A percentile compares a stretch with the other conserved stretches of the same genome.
phyloP scores from a whole-genome alignment of 2,797 vertebrate species.

The Cryptoprocta ferox region DNA sequence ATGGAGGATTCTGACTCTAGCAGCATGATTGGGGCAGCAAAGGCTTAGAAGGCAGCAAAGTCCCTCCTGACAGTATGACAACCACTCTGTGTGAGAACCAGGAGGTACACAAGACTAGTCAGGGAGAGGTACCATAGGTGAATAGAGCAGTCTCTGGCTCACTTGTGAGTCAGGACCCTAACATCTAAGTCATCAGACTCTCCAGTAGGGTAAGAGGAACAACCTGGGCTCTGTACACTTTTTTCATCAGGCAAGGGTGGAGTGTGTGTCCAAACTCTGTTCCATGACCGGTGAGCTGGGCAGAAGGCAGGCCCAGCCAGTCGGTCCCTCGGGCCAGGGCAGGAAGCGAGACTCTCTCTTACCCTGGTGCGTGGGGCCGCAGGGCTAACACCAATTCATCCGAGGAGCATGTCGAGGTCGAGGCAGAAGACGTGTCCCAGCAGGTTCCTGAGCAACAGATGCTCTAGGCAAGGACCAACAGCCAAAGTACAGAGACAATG shows the following conservation, averaged over 20 bases:
- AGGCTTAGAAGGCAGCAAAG: not conserved
- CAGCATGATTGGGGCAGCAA: not conserved
- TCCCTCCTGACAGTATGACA: not conserved
- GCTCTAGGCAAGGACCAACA: conserved; percentile 51
- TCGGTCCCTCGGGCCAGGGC: conserved; percentile 84
- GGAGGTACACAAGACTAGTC: not conserved
- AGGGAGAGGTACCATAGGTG: not conserved
- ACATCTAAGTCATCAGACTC: not conserved
- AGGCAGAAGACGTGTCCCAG: conserved; percentile 75
- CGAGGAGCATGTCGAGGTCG: conserved; percentile 65
- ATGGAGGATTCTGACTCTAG: not conserved
- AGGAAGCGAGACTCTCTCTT: conserved; percentile 81
- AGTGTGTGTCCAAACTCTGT: conserved; percentile 71
- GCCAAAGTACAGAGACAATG: not conserved
- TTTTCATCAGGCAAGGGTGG: conserved; percentile 54
- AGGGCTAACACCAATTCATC: conserved; percentile 82
- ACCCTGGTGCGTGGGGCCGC: conserved; percentile 84
- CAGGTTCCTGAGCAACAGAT: conserved; percentile 69
- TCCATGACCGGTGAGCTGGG: conserved; percentile 76
- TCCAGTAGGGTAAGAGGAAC: not conserved
- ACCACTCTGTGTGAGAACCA: not conserved
- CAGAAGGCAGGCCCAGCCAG: conserved; percentile 82
- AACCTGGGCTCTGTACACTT: not conserved
- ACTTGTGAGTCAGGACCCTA: not conserved
- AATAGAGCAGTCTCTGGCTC: not conserved